Evolutionary conservation across 2,888 invertebrate genomes (phyloP).

Genomic region (Acrobasis consociella): DNA sequence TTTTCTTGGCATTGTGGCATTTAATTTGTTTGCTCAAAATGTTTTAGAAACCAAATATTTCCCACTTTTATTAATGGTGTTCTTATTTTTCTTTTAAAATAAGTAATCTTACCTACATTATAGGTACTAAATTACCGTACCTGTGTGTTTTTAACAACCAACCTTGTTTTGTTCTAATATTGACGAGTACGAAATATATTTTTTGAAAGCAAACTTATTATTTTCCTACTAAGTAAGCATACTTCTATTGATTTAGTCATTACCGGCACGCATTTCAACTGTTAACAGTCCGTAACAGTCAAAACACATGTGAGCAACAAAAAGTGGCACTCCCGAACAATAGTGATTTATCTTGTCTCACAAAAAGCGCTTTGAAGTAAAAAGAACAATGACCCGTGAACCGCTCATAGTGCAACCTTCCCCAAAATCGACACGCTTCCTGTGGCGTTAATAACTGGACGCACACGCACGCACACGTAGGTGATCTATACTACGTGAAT

Average conservation of each 20-base stretch:
- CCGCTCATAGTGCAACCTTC: constrained; percentile 69
- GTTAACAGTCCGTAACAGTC: constrained; percentile 36
- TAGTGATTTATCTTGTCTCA: constrained; percentile 65
- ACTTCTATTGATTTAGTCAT: constrained; percentile 13
- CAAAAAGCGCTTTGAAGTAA: constrained; percentile 61
- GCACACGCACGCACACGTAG: constrained; percentile 42
- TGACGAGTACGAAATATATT: too few species aligned
- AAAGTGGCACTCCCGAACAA: constrained; percentile 56
- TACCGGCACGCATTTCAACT: background rate
- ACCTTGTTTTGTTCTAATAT: too few species aligned
- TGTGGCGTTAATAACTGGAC: constrained; percentile 63
- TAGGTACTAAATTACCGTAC: too few species aligned
- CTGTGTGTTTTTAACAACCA: too few species aligned
- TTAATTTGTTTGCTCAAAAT: too few species aligned
- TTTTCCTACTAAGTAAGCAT: background rate
- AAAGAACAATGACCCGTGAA: constrained; percentile 78
- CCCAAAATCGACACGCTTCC: constrained; percentile 79
- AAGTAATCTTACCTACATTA: too few species aligned
- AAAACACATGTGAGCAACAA: constrained; percentile 44
- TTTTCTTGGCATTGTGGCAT: too few species aligned
- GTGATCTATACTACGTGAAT: too few species aligned
- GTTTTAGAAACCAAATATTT: too few species aligned
- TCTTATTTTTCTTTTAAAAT: too few species aligned
- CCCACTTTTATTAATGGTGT: too few species aligned
- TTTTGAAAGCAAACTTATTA: background rate